Evolutionary conservation across 1,140 invertebrate species (phyloP), one percentile per base, ranked within the genome.

Genomic region (Hyposmocoma kahamanoa): DNA sequence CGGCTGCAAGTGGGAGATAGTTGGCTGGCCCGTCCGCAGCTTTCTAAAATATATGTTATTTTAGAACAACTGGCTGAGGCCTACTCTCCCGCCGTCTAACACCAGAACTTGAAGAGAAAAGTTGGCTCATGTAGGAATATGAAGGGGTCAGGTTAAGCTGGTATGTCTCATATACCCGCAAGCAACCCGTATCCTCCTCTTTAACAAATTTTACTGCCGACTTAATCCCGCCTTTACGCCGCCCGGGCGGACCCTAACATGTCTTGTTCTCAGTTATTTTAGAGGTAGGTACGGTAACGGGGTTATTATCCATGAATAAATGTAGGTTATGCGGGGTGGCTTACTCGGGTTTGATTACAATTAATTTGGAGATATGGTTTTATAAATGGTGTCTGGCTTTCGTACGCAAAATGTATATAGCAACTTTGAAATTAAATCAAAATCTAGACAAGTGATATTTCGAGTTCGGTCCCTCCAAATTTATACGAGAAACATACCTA

Each of bases 161-260:
- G 74, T 43, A 44, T 34, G 44, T 22, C 11, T 41, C 22, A 30
- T 36, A 56, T 43, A 56, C 60, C 69, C 70, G 61, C 56, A 57
- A 72, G 79, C 64, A 54, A 71, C 72, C 74, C 76, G 69, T 74
- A 79, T 73, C 54, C 42, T 66, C 55, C 71, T 72, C 68, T 74
- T 79, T 76, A 78, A 79, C 77, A 78, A 84, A 84, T 84, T 81
- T 79, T 76, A 77, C 73, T 72, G 68, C 64, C 59, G 55, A 72
- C 67, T 76, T 77, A 73, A 61, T 55, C 73, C 67, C 74, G 13
- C 32, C 13, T 78, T 68, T 63, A 57, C 61, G 65, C 67, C 70
- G 50, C 56, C 22, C 22, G 18, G 28, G 44, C 47, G 22, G 36
- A 62, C 71, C 62, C 59, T 64, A 62, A 67, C 69, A 72, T 70